Evolutionary conservation across 2,797 vertebrate genomes (phyloP).

Genomic region (Anomalospiza imberbis): DNA sequence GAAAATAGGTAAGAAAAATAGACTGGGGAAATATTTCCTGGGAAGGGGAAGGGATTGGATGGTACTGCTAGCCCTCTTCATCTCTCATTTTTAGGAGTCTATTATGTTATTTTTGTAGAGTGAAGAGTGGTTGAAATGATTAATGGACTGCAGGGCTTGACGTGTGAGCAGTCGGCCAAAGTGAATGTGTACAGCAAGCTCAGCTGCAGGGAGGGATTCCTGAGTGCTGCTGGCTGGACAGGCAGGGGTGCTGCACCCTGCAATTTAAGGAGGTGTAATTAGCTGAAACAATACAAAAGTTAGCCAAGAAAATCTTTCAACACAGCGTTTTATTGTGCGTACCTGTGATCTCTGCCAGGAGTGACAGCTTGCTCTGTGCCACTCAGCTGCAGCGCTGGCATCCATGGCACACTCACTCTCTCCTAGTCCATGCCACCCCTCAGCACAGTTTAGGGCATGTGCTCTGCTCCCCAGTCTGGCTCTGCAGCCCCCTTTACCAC

Average conservation of each 20-base stretch:
- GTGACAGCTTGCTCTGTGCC: neutral
- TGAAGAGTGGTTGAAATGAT: slow-evolving; percentile 43
- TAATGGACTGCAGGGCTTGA: neutral
- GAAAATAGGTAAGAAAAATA: slow-evolving; percentile 44
- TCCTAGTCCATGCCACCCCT: neutral
- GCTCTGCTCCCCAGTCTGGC: neutral
- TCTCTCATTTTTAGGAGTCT: slow-evolving; percentile 35
- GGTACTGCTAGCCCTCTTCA: neutral
- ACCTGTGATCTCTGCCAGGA: neutral
- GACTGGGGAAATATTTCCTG: neutral
- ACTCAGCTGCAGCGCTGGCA: neutral
- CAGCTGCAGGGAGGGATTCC: neutral
- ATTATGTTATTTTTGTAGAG: slow-evolving; percentile 43
- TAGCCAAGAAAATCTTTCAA: slow-evolving; percentile 1
- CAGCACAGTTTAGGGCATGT: accelerated
- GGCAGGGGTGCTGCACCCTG: neutral
- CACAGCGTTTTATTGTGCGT: neutral
- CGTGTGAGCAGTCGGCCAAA: neutral
- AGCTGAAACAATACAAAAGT: neutral
- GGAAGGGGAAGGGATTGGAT: neutral
- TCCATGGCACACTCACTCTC: accelerated
- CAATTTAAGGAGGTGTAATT: neutral
- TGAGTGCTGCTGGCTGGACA: neutral
- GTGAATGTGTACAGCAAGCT: neutral
- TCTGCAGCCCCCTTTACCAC: neutral